Base-by-base conservation (phyloP, 2,888 invertebrate genomes). In the Lagria hirta region DNA sequence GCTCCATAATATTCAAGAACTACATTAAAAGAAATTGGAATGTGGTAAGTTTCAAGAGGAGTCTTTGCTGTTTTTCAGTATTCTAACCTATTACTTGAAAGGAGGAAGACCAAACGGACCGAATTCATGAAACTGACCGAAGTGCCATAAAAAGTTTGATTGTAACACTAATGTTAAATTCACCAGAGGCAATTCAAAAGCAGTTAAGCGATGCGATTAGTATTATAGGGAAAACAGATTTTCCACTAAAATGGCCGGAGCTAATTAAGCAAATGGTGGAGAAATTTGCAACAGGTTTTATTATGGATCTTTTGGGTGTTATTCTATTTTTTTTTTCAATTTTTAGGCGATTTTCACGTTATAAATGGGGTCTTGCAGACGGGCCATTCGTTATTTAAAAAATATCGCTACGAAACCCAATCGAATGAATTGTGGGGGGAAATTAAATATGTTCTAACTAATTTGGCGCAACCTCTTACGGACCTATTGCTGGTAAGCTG, bases 21-120 rank as follows among this genome's bases (percentile, higher is more conserved):
- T 97, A 87, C 66, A 83, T 97, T 12, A 97, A 96, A 71, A 77
- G 95, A 36, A 95, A 98, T 72, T 99, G 99, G 99, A 81, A 82
- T 62, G 79, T 86, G 63, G 90, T 89, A 73, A 76, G 82, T 77
- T 52, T 51, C n/a, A n/a, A n/a, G n/a, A n/a, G n/a, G n/a, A n/a
- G n/a, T n/a, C n/a, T n/a, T n/a, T n/a, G n/a, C n/a, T n/a, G n/a
- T n/a, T n/a, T n/a, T n/a, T n/a, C n/a, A n/a, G n/a, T n/a, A n/a
- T n/a, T n/a, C n/a, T n/a, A n/a, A n/a, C 21, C 7, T n/a, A 20
- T 12, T 34, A 4, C 7, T n/a, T 15, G 20, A 13, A 13, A 76
- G 75, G 74, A 76, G 43, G 89, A 88, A 65, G 90, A 88, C 68
- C 82, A 80, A 2, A 74, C 74, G 1, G 87, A 94, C 71, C 81